A percentile compares a stretch with the other conserved stretches of the same genome.
Conservation (phyloP, 2,797 vertebrate species). For the Eulemur mongoz region DNA sequence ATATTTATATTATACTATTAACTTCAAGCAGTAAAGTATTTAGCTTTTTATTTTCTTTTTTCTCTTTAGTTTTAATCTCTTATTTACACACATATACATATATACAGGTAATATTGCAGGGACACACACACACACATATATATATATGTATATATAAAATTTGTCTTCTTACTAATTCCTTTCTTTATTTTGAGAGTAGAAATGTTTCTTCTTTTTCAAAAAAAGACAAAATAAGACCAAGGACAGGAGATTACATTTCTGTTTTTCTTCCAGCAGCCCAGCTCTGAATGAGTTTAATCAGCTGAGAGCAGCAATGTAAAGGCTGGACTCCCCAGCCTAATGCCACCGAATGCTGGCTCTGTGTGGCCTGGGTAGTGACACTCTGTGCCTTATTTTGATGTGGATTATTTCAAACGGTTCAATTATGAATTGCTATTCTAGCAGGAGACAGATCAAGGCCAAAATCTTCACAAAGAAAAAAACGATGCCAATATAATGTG, state of each 20-base stretch:
- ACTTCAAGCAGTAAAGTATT: neutral
- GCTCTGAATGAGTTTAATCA: constrained; percentile 95
- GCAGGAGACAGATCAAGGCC: constrained; percentile 79
- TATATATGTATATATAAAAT: neutral
- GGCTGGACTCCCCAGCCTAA: constrained; percentile 84
- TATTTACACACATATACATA: too few relatives aligned
- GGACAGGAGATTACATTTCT: constrained; percentile 92
- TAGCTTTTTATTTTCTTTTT: neutral
- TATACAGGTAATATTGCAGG: neutral
- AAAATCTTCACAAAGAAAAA: constrained; percentile 81
- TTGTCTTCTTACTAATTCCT: constrained; percentile 66
- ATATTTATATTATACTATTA: neutral
- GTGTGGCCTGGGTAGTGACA: constrained; percentile 78
- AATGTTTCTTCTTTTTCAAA: constrained; percentile 81
- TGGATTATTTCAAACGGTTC: constrained; percentile 81
- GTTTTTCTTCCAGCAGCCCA: constrained; percentile 93
- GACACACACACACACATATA: neutral
- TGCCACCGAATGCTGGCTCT: constrained; percentile 78
- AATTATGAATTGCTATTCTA: constrained; percentile 80
- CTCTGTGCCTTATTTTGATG: constrained; percentile 80
- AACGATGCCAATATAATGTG: constrained; percentile 79
- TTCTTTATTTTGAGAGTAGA: constrained; percentile 79
- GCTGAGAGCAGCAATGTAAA: constrained; percentile 90
- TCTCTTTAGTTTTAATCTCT: constrained; percentile 26
- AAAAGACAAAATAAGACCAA: constrained; percentile 59